Conservation (phyloP, 2,797 vertebrate genomes). For the Vireo griseus region DNA sequence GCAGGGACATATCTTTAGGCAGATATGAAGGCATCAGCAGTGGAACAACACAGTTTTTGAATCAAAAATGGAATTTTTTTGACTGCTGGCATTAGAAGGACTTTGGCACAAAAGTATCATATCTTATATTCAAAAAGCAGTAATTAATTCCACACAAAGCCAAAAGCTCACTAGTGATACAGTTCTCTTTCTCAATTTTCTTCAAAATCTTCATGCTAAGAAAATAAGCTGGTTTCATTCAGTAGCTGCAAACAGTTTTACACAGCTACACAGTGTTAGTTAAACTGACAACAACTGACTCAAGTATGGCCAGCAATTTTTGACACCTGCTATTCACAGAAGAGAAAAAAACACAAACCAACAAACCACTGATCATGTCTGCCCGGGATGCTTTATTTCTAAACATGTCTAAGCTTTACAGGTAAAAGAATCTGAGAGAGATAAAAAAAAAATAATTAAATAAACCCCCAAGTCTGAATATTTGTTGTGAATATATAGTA, state of each 20-base stretch:
- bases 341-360: not conserved
- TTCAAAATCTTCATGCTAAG: not conserved
- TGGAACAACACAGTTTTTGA: not conserved
- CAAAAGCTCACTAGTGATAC: not conserved
- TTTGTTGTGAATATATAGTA: not conserved
- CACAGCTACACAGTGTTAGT: not conserved
- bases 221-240: not conserved
- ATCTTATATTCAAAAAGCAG: not conserved
- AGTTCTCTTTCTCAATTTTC: not conserved
- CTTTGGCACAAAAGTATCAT: not conserved
- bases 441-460: rapidly evolving
- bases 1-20: not conserved
- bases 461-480: rapidly evolving
- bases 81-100: not conserved
- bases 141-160: slow-evolving; percentile 12
- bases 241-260: slow-evolving; percentile 18
- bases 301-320: not conserved
- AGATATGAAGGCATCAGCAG: not conserved
- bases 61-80: not conserved
- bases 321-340: not conserved
- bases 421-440: not conserved
- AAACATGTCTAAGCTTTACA: not conserved
- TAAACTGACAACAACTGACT: slow-evolving; percentile 7
- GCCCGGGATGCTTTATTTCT: not conserved
- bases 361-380: not conserved